These are phyloP conservation scores for Ctenopoma multispine DNA, from an alignment of 2,797 vertebrate genomes.

Conservation along the genomic window DNA sequence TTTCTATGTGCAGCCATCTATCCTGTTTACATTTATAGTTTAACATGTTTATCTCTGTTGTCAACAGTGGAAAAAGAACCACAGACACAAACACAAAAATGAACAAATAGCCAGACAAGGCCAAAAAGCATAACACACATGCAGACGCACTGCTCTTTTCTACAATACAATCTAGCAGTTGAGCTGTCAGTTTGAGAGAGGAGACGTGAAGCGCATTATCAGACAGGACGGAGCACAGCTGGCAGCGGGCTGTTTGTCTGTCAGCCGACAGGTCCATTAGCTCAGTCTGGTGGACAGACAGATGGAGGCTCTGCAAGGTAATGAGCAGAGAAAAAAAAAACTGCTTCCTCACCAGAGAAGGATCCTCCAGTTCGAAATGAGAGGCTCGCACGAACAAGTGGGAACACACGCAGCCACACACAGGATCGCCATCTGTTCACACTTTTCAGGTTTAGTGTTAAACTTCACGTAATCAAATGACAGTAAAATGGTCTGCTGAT, in stretches of 20 bases:
- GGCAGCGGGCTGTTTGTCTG: constrained; percentile 72
- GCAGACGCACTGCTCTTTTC: constrained; percentile 19
- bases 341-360: constrained; percentile 24
- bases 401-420: constrained; percentile 31
- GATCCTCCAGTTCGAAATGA: constrained; percentile 43
- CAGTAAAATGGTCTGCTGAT: constrained; percentile 20
- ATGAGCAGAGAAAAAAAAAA: constrained; percentile 65
- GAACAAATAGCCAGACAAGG: constrained; percentile 68
- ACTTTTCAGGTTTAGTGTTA: constrained; percentile 46
- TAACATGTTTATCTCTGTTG: constrained; percentile 65
- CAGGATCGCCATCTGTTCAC: constrained; percentile 65
- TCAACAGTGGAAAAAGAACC: constrained; percentile 76
- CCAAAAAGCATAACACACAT: constrained; percentile 17
- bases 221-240: constrained; percentile 70
- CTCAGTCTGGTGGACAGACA: constrained; percentile 62
- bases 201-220: constrained; percentile 50
- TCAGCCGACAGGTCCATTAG: constrained; percentile 74
- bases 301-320: constrained; percentile 75
- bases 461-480: constrained; percentile 40
- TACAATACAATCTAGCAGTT: constrained; percentile 33
- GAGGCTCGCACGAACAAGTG: constrained; percentile 34
- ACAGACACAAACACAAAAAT: constrained; percentile 63
- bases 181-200: constrained; percentile 33
- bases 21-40: constrained; percentile 63
- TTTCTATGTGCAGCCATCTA: constrained; percentile 36